Evolutionary conservation across 2,888 invertebrate genomes (phyloP).

Genomic region (Synergus itoensis): DNA sequence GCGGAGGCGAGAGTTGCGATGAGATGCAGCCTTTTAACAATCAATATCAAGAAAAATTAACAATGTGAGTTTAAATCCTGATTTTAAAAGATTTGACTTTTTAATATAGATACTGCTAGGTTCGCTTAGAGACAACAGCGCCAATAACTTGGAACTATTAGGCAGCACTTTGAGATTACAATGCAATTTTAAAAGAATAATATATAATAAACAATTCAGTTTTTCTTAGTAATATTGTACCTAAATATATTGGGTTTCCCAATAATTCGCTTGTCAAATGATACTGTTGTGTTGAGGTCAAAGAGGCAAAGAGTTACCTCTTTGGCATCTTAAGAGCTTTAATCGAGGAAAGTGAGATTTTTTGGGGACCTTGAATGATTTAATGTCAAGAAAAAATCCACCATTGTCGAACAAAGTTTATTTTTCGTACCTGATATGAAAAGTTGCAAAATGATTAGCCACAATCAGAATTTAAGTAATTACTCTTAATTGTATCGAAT

Average conservation of each 20-base stretch:
- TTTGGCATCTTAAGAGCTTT: too few species aligned
- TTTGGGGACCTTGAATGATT: not conserved
- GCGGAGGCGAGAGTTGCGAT: slow-evolving; percentile 96
- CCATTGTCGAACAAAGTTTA: not conserved
- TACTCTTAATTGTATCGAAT: not conserved
- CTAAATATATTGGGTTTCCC: too few species aligned
- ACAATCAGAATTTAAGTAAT: not conserved
- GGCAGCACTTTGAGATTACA: too few species aligned
- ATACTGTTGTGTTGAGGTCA: too few species aligned
- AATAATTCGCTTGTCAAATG: too few species aligned
- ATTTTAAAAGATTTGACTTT: not conserved
- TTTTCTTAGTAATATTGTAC: too few species aligned
- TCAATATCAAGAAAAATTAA: slow-evolving; percentile 86
- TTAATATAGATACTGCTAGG: not conserved
- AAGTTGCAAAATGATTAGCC: not conserved
- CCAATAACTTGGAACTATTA: too few species aligned
- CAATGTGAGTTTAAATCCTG: slow-evolving; percentile 85
- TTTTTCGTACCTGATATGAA: slow-evolving; percentile 30
- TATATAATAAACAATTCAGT: too few species aligned
- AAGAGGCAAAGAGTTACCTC: too few species aligned
- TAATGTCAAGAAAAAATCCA: slow-evolving; percentile 14
- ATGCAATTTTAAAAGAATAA: too few species aligned
- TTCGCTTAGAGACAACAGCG: too few species aligned
- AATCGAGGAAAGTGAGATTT: too few species aligned
- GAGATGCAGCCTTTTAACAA: slow-evolving; percentile 90